Conservation (phyloP, 2,797 vertebrate genomes). For the Tenualosa ilisha region DNA sequence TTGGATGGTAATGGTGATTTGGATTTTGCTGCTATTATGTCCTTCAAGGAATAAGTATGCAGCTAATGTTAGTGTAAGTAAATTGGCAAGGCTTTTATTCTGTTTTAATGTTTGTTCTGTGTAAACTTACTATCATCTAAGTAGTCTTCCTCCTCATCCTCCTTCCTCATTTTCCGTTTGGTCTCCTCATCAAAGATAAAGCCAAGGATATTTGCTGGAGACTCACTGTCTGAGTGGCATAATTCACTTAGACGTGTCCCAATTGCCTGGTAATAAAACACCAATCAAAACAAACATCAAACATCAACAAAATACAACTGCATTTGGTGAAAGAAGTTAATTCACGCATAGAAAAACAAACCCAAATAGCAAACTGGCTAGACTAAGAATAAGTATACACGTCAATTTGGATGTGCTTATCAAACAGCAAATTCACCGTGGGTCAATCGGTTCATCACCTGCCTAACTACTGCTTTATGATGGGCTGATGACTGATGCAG, state of each 20-base stretch:
- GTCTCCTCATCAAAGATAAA: constrained; percentile 97
- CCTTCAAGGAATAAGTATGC: neutral
- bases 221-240: constrained; percentile 95
- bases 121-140: constrained; percentile 93
- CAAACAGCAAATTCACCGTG: too few relatives aligned
- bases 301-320: neutral
- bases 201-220: constrained; percentile 93
- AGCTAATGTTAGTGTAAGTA: neutral
- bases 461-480: too few relatives aligned
- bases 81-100: neutral
- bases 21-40: neutral
- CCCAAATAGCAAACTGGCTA: too few relatives aligned
- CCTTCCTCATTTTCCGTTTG: constrained; percentile 93
- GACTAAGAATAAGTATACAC: too few relatives aligned
- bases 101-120: neutral
- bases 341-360: too few relatives aligned
- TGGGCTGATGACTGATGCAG: too few relatives aligned
- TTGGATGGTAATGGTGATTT: too few relatives aligned
- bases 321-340: too few relatives aligned
- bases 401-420: too few relatives aligned
- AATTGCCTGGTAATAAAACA: constrained; percentile 80
- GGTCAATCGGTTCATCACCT: too few relatives aligned
- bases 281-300: neutral
- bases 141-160: constrained; percentile 98
- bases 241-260: constrained; percentile 91